Evolutionary conservation across 2,888 invertebrate genomes (phyloP), one percentile per base, ranked within the genome.

Genomic region (Mythimna ferrago): DNA sequence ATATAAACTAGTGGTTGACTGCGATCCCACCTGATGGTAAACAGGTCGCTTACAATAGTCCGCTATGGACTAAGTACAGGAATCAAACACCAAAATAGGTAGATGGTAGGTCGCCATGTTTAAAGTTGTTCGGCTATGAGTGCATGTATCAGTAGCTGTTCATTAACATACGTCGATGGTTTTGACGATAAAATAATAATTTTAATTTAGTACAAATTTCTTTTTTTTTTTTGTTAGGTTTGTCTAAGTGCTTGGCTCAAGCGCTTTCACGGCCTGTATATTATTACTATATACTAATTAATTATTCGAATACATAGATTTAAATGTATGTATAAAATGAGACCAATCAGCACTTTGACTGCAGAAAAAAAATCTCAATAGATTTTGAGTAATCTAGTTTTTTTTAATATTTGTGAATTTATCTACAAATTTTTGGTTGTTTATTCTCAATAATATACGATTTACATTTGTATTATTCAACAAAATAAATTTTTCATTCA

Each of bases 171-270:
- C 60, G 51, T 74, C 56, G 61, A 56, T 53, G 32, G 58, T 60
- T 66, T 76, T 62, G 53, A 64, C 56, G 53, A 61, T 48, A 44
- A 67, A 66, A 71, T 70, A 53, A 56, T 51, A 26, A 63, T 77
- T 78, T 81, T 77, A 78, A 75, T 73, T 86, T 86, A 86, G 87
- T 86, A 86, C 87, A 86, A 86, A 86, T 78, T 77, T 66, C 9
- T 53, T 57, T 72, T 71, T 65, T 71, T 35, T 38, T 76, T 54
- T 71, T 53, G 35, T 63, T 62, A 57, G 10, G n/a, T 6, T 32
- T 51, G 32, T 38, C 32, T 26, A 32, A 19, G 10, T 60, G 56
- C 35, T 68, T 51, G 35, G 38, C 58, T 51, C 48, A 58, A 58
- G 21, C 58, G 60, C 19, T 38, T 61, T 73, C 19, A 62, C 26